phyloP scores from a whole-genome alignment of 2,113 vertebrate species.

The Calonectris borealis region DNA sequence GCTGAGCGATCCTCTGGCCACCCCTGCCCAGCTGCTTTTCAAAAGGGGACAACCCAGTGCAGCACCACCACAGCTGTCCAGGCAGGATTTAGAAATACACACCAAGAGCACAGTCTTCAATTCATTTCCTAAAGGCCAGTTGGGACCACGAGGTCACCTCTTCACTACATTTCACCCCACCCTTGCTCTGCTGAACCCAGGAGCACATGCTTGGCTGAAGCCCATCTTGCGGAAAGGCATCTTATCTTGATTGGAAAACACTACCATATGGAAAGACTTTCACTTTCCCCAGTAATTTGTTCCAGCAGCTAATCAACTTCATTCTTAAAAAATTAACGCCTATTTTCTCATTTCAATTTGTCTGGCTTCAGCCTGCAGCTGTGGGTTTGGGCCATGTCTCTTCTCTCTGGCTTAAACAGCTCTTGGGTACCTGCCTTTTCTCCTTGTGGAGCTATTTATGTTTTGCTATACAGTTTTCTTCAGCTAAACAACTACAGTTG shows the following conservation, averaged over 20 bases:
- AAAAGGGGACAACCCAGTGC: neutral
- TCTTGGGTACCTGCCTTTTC: neutral
- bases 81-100: neutral
- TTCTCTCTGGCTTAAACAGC: neutral
- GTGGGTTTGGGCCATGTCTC: neutral
- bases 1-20: rapidly evolving
- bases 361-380: slow-evolving; percentile 31
- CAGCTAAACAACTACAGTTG: neutral
- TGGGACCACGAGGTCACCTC: neutral
- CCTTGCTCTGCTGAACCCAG: neutral
- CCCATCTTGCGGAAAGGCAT: neutral
- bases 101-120: neutral
- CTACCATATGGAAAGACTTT: neutral
- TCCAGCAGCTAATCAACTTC: slow-evolving; percentile 51
- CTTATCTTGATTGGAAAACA: neutral
- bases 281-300: neutral
- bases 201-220: neutral
- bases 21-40: neutral
- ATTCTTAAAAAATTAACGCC: slow-evolving; percentile 15
- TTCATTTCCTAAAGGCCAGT: neutral
- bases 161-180: neutral
- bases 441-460: neutral
- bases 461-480: neutral
- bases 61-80: neutral
- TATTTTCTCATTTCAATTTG: slow-evolving; percentile 27